A percentile compares a stretch with the other conserved stretches of the same genome.
Conservation (phyloP, 2,888 invertebrate species). For the Drosophila fungiperda region DNA sequence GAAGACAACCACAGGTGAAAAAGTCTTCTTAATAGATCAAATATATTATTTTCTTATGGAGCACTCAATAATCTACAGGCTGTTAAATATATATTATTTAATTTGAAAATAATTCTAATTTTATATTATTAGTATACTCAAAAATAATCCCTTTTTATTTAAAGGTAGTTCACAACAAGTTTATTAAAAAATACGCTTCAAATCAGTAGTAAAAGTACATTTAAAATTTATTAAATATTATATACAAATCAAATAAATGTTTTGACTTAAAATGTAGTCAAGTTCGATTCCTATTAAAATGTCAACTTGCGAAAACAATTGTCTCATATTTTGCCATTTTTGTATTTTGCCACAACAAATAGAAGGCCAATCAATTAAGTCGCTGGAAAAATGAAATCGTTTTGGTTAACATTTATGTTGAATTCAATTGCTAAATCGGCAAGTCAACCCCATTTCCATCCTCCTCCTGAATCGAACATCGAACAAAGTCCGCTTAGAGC, state of each 20-base stretch:
- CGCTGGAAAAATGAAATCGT: conserved; percentile 8
- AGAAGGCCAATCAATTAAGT: conserved; percentile 24
- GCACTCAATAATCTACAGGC: not conserved
- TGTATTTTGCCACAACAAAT: not conserved
- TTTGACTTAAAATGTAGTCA: not conserved
- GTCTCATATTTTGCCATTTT: not conserved
- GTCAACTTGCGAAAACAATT: conserved; percentile 7
- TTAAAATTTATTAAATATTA: not conserved
- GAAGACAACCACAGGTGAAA: too few species aligned
- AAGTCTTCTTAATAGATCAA: too few species aligned
- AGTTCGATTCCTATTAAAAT: not conserved
- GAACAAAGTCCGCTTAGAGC: conserved; percentile 30
- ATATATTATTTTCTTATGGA: not conserved
- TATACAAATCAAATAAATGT: too few species aligned
- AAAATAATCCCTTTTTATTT: not conserved
- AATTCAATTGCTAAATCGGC: conserved; percentile 39
- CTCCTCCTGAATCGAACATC: too few species aligned
- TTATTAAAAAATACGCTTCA: not conserved
- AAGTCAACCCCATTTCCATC: not conserved
- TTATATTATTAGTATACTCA: not conserved
- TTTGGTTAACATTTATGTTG: conserved; percentile 38
- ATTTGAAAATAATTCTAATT: not conserved
- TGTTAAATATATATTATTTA: not conserved
- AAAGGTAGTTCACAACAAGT: not conserved
- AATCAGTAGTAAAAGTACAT: not conserved